These are phyloP conservation scores for Ceyx cyanopectus DNA, from an alignment of 2,113 vertebrate genomes.

Conservation along the genomic window DNA sequence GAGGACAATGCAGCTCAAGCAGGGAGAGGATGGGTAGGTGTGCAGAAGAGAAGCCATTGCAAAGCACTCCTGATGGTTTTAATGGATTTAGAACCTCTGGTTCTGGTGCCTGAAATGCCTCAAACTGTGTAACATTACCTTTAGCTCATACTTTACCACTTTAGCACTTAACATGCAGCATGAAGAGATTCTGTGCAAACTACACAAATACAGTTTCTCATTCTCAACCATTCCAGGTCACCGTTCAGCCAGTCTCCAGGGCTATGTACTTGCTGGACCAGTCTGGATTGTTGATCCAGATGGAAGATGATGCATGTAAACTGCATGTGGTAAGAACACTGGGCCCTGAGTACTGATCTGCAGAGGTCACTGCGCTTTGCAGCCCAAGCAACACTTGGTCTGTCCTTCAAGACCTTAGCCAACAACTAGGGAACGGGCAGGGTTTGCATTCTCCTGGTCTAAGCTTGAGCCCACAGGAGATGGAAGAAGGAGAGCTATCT, in stretches of 20 bases:
- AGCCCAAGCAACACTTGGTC: rapidly evolving
- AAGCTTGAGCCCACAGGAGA: not conserved
- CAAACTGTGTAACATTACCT: not conserved
- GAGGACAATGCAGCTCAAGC: not conserved
- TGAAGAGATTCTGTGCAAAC: not conserved
- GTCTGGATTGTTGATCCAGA: constrained; percentile 22
- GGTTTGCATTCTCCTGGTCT: not conserved
- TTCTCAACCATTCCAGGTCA: constrained; percentile 7
- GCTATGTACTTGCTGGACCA: constrained; percentile 59
- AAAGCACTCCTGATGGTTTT: not conserved
- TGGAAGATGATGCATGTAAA: not conserved
- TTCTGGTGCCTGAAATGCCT: not conserved
- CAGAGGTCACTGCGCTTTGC: not conserved
- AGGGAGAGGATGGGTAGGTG: not conserved
- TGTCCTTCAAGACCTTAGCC: not conserved
- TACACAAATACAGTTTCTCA: not conserved
- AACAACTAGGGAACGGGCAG: not conserved
- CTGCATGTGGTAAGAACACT: constrained; percentile 41
- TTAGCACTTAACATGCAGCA: not conserved
- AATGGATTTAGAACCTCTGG: not conserved
- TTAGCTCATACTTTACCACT: not conserved
- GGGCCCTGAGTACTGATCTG: not conserved
- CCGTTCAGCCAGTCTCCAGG: not conserved
- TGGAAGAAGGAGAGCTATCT: not conserved
- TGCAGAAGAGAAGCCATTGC: not conserved